Evolutionary conservation across 2,888 invertebrate species (phyloP).

Genomic region (Tetanocera ferruginea): DNA sequence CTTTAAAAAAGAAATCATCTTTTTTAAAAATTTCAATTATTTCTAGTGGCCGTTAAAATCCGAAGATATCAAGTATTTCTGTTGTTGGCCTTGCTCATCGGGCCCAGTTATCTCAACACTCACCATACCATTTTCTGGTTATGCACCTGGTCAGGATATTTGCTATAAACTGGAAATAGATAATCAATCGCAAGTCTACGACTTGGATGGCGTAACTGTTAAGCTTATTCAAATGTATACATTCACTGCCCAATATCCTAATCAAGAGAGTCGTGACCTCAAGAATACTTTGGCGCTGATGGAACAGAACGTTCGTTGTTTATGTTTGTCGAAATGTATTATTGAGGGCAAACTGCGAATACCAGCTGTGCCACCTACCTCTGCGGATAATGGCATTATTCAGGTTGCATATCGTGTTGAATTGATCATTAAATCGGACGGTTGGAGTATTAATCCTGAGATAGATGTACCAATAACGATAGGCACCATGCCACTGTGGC

Average conservation of each 20-base stretch:
- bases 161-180: conserved; percentile 50
- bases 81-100: conserved; percentile 53
- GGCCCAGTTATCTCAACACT: conserved; percentile 51
- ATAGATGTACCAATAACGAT: conserved; percentile 50
- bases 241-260: conserved; percentile 51
- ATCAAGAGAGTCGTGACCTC: conserved; percentile 43
- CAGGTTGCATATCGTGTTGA: conserved; percentile 45
- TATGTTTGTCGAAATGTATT: conserved; percentile 48
- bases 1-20: conserved; percentile 67
- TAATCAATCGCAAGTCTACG: conserved; percentile 53
- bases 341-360: conserved; percentile 44
- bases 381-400: conserved; percentile 42
- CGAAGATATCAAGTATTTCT: conserved; percentile 50
- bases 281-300: conserved; percentile 32
- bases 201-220: conserved; percentile 45
- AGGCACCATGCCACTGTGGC: conserved; percentile 54
- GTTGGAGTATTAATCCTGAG: conserved; percentile 41
- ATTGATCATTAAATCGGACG: conserved; percentile 40
- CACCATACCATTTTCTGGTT: conserved; percentile 53
- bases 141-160: conserved; percentile 54
- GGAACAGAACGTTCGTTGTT: conserved; percentile 21
- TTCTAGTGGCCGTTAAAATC: conserved; percentile 47
- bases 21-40: not conserved
- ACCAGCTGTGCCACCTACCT: conserved; percentile 49
- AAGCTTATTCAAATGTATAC: conserved; percentile 46